Evolutionary conservation across 2,888 invertebrate species (phyloP), one percentile per base, ranked within the genome.

Genomic region (Carabus problematicus): DNA sequence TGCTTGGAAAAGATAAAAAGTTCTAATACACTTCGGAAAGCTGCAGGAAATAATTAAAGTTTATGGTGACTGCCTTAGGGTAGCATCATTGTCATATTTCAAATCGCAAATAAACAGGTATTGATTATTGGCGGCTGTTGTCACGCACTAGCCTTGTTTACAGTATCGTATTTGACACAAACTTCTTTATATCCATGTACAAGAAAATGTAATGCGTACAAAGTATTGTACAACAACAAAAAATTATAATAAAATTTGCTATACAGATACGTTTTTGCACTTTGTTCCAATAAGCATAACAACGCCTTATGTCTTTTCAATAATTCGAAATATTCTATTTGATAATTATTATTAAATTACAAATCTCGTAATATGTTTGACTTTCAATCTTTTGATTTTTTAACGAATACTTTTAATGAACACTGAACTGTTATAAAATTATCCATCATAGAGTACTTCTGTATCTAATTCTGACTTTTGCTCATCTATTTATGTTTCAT

Each of bases 1-100:
- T 69, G 69, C 49, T 62, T 39, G 29, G 39, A 16, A 62, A 62
- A 69, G 60, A 68, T 62, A 69, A 69, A 69, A 69, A 56, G 54
- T 69, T 62, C 55, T 69, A 56, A 62, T 62, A 49, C 56, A 16
- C 14, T 47, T 40, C 49, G 62, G 29, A 61, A 69, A 69, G 68
- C 68, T 61, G 52, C 60, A 61, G 69, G 69, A 69, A 69, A 69
- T 69, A 69, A 69, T 69, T 69, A 69, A 69, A 69, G 69, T 62
- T 61, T 69, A 62, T 61, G 12, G 41, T 54, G 54, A 18, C 19
- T 39, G 47, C 9, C 42, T 8, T 42, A 40, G 62, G 62, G 60
- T 16, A 39, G 47, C 55, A 55, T 59, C 66, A 66, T 69, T 69
- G 69, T 69, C 69, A 62, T 69, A 69, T 69, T 55, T 69, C 61